These are phyloP conservation scores for Oncorhynchus masou DNA, from an alignment of 2,113 vertebrate species.

Conservation along the genomic window DNA sequence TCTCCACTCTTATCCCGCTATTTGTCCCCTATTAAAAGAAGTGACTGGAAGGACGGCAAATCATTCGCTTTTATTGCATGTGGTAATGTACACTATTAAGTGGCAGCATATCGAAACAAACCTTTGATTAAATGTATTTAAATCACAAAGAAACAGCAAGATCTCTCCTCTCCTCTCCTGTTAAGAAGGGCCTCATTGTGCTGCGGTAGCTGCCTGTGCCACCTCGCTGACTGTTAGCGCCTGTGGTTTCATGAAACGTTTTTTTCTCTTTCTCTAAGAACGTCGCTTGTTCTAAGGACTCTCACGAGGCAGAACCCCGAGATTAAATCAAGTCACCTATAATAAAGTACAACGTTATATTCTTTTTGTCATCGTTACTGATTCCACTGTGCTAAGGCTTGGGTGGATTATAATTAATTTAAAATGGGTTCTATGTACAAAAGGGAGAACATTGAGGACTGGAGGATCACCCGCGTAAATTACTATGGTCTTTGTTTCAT, in stretches of 20 bases:
- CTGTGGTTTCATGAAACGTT: slow-evolving; percentile 60
- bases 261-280: slow-evolving; percentile 23
- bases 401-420: slow-evolving; percentile 68
- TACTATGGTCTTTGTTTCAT: slow-evolving; percentile 61
- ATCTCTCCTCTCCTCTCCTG: slow-evolving; percentile 70
- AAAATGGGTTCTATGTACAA: slow-evolving; percentile 71
- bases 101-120: slow-evolving; percentile 77
- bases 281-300: slow-evolving; percentile 54
- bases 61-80: slow-evolving; percentile 69
- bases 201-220: slow-evolving; percentile 48
- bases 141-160: slow-evolving; percentile 82
- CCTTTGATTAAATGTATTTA: slow-evolving; percentile 83
- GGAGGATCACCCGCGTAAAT: slow-evolving; percentile 69
- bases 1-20: slow-evolving; percentile 68
- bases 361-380: slow-evolving; percentile 74
- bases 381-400: slow-evolving; percentile 66
- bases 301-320: slow-evolving; percentile 56
- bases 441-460: slow-evolving; percentile 61
- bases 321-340: slow-evolving; percentile 74
- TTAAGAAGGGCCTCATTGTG: slow-evolving; percentile 69
- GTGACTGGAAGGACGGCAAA: slow-evolving; percentile 63
- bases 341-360: slow-evolving; percentile 72
- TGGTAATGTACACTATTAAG: slow-evolving; percentile 79
- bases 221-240: slow-evolving; percentile 68
- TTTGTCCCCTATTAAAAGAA: slow-evolving; percentile 63